Percentiles rank a stretch among this genome's conserved stretches.
Conservation (phyloP, 1,140 invertebrate species). For the Centruroides vittatus region DNA sequence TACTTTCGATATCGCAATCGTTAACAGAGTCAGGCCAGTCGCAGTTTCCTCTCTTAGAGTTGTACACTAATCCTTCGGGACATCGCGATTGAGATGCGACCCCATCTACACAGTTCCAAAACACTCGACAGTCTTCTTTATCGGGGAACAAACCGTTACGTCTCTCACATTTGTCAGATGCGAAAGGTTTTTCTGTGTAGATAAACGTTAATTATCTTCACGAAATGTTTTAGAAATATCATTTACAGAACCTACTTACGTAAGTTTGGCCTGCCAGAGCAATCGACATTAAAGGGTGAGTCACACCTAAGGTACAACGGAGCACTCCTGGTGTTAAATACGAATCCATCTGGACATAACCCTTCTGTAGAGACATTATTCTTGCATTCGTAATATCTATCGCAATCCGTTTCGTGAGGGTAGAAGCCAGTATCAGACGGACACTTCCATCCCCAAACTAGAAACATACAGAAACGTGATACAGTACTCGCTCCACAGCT, state of each 20-base stretch:
- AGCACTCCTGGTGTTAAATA: slow-evolving; percentile 46
- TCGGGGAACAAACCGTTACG: slow-evolving; percentile 71
- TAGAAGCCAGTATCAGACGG: slow-evolving; percentile 49
- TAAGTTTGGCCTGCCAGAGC: slow-evolving; percentile 50
- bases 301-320: slow-evolving; percentile 42
- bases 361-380: slow-evolving; percentile 46
- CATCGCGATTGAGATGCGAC: slow-evolving; percentile 62
- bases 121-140: slow-evolving; percentile 63
- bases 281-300: slow-evolving; percentile 61
- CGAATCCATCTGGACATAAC: slow-evolving; percentile 63
- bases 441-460: not conserved
- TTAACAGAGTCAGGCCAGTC: slow-evolving; percentile 11
- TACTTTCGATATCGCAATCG: slow-evolving; percentile 36
- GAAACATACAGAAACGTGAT: too few species aligned
- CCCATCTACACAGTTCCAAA: slow-evolving; percentile 78
- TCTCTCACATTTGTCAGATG: slow-evolving; percentile 37
- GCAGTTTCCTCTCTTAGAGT: slow-evolving; percentile 58
- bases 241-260: slow-evolving; percentile 43
- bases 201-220: not conserved
- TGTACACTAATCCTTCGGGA: slow-evolving; percentile 66
- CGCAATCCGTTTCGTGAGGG: slow-evolving; percentile 59
- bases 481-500: too few species aligned
- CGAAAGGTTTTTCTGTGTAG: slow-evolving; percentile 9
- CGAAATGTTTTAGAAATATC: not conserved
- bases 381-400: slow-evolving; percentile 61